phyloP scores from a whole-genome alignment of 2,113 vertebrate species.

The human region GRCh38 chr11:132847001-132847500 shows the following conservation, averaged over 20 bases:
- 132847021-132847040: not conserved
- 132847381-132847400: not conserved
- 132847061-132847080: not conserved
- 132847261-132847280: not conserved
- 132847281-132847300: not conserved
- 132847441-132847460: not conserved
- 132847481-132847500: not conserved
- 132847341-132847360: not conserved
- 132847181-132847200: not conserved
- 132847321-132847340: not conserved
- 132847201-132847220: not conserved
- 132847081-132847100: not conserved
- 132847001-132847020: not conserved
- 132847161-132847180: not conserved
- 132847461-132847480: not conserved
- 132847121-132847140: not conserved
- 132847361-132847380: not conserved
- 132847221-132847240: not conserved
- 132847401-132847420: not conserved
- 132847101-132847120: not conserved
- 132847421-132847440: not conserved
- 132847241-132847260: not conserved
- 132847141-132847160: accelerated
- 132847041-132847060: not conserved
- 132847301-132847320: not conserved